These are phyloP conservation scores for Ceratosolen solmsi DNA, from an alignment of 1,140 invertebrate genomes.

Conservation along the genomic window DNA sequence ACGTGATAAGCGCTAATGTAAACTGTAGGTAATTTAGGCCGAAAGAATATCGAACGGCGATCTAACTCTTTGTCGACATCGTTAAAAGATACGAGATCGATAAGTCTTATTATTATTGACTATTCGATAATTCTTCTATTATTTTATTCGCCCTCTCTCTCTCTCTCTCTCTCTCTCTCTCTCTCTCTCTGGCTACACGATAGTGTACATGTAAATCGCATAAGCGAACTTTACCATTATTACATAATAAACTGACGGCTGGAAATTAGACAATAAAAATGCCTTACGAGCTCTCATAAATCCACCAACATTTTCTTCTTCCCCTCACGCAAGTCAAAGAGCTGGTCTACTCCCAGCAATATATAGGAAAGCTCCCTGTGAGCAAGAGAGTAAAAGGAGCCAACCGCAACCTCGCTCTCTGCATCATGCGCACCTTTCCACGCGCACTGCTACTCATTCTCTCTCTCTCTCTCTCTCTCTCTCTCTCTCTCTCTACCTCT, in stretches of 20 bases:
- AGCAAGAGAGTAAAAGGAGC: neutral
- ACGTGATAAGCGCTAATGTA: too few species aligned
- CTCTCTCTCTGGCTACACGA: too few species aligned
- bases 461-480: slow-evolving; percentile 1
- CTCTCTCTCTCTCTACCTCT: neutral
- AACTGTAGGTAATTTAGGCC: too few species aligned
- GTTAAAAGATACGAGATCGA: too few species aligned
- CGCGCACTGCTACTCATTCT: neutral
- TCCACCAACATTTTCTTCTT: neutral
- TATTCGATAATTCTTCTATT: too few species aligned
- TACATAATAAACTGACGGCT: slow-evolving; percentile 28
- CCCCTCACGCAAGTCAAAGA: neutral
- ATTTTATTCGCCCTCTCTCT: too few species aligned
- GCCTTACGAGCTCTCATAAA: slow-evolving; percentile 34
- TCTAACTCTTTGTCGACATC: too few species aligned
- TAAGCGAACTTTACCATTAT: slow-evolving; percentile 12
- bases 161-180: too few species aligned
- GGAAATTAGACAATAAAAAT: slow-evolving; percentile 28
- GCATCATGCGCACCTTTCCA: neutral
- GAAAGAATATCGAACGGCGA: too few species aligned
- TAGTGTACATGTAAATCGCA: too few species aligned
- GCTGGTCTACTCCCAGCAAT: neutral
- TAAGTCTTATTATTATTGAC: too few species aligned
- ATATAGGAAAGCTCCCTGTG: slow-evolving; percentile 3
- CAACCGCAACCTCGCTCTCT: neutral